phyloP scores from a whole-genome alignment of 1,140 invertebrate species.

The Arctopsyche grandis region DNA sequence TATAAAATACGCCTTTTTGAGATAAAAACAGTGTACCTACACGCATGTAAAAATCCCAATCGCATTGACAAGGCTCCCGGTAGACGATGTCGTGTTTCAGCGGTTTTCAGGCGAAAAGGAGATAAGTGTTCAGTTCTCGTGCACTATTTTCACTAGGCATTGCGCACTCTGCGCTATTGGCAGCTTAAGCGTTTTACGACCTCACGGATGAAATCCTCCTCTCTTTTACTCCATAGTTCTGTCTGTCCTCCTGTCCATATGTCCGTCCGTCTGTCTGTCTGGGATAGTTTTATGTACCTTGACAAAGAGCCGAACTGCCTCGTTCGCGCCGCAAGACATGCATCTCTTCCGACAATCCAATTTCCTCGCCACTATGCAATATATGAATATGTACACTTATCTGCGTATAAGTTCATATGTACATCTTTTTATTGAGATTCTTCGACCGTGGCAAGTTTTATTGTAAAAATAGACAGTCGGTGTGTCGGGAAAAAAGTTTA shows the following conservation, averaged over 20 bases:
- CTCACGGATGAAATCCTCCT: constrained; percentile 5
- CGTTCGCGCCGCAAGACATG: neutral
- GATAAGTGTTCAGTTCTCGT: constrained; percentile 9
- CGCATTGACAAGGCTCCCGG: too few species aligned
- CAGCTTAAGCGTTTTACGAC: constrained; percentile 26
- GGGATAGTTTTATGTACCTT: neutral
- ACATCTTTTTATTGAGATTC: too few species aligned
- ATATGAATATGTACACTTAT: too few species aligned
- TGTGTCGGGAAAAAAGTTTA: too few species aligned
- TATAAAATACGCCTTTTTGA: too few species aligned
- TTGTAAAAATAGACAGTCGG: too few species aligned
- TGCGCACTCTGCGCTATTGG: neutral
- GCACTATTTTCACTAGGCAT: neutral
- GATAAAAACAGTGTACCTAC: too few species aligned
- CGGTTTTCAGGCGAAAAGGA: neutral
- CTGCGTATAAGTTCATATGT: too few species aligned
- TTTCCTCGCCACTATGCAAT: too few species aligned
- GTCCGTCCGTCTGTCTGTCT: neutral
- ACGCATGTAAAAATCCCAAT: too few species aligned
- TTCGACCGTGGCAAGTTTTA: too few species aligned
- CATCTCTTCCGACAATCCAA: neutral
- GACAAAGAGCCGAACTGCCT: neutral
- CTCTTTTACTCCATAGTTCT: neutral
- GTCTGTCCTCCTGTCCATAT: neutral
- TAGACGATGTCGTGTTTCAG: too few species aligned